Percentiles rank a stretch among this genome's conserved stretches.
phyloP scores from a whole-genome alignment of 2,888 invertebrate species.

The Empis livida region DNA sequence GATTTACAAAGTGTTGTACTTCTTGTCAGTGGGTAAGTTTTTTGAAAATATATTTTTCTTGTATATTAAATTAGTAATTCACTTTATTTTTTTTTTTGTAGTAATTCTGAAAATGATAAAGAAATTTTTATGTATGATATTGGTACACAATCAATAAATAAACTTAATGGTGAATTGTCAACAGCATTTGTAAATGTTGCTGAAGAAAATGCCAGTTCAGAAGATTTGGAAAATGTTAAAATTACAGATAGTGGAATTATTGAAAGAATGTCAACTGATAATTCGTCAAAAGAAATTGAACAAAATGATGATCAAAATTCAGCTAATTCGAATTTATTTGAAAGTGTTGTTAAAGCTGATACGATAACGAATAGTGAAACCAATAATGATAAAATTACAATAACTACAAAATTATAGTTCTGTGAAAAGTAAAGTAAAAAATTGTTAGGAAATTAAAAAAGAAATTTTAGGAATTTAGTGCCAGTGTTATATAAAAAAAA shows the following conservation, averaged over 20 bases:
- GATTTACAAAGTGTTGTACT: conserved; percentile 71
- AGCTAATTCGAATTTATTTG: conserved; percentile 17
- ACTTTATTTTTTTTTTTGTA: conserved; percentile 9
- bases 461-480: neutral
- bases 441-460: neutral
- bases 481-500: no score
- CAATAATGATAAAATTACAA: no score
- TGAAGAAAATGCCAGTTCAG: conserved; percentile 63
- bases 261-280: conserved; percentile 11
- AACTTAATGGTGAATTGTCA: conserved; percentile 67
- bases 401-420: no score
- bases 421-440: neutral
- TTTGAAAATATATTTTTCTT: no score
- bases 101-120: conserved; percentile 39
- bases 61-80: neutral
- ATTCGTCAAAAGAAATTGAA: neutral
- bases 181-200: conserved; percentile 77
- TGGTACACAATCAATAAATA: conserved; percentile 56
- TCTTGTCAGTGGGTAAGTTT: conserved; percentile 64
- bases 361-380: conserved; percentile 17
- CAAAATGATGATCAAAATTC: conserved; percentile 11
- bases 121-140: conserved; percentile 85
- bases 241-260: conserved; percentile 39
- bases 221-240: conserved; percentile 47
- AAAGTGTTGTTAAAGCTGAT: conserved; percentile 7